Evolutionary conservation across 2,888 invertebrate species (phyloP).

Genomic region (Diogma glabrata): DNA sequence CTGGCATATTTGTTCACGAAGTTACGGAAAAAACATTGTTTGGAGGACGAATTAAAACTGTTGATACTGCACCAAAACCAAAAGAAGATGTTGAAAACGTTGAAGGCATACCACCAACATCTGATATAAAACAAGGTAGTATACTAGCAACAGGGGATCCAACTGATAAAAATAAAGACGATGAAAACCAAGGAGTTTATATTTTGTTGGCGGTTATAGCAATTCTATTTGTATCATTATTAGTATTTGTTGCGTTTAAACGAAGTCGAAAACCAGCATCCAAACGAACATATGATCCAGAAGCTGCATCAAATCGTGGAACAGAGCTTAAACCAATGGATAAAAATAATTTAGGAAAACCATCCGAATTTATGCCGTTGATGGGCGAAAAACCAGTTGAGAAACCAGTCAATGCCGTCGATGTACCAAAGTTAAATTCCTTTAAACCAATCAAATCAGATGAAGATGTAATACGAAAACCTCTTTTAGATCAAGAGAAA

Average conservation of each 20-base stretch:
- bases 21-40: no score
- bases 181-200: constrained; percentile 42
- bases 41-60: constrained; percentile 18
- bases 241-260: constrained; percentile 52
- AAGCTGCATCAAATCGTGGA: constrained; percentile 43
- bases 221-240: constrained; percentile 49
- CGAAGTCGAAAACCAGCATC: constrained; percentile 48
- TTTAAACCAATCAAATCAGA: constrained; percentile 31
- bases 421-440: constrained; percentile 21
- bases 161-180: constrained; percentile 30
- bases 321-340: constrained; percentile 61
- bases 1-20: no score
- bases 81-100: constrained; percentile 8
- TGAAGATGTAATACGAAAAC: background rate
- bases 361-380: constrained; percentile 56
- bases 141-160: constrained; percentile 22
- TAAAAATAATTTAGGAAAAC: constrained; percentile 52
- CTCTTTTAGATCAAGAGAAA: constrained; percentile 23
- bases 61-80: constrained; percentile 14
- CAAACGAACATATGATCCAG: constrained; percentile 39
- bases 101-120: constrained; percentile 31
- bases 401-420: constrained; percentile 16
- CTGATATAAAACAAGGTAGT: constrained; percentile 6
- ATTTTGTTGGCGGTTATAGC: constrained; percentile 51
- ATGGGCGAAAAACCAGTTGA: constrained; percentile 42